These are phyloP conservation scores for Selenia dentaria DNA, from an alignment of 2,888 invertebrate genomes.

Conservation along the genomic window DNA sequence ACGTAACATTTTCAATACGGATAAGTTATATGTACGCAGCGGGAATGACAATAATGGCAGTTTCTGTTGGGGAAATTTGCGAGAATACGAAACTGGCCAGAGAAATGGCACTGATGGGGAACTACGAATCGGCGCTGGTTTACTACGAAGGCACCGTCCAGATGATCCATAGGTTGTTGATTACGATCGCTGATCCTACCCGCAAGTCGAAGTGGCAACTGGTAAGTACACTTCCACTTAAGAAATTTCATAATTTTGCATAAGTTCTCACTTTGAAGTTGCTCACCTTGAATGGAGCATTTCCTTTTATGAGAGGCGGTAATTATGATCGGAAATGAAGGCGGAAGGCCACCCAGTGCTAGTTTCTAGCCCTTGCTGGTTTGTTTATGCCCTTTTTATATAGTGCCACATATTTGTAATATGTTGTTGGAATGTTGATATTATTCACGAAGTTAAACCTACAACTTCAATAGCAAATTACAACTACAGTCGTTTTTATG, in stretches of 20 bases:
- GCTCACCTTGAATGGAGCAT: constrained; percentile 71
- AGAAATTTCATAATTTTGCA: constrained; percentile 32
- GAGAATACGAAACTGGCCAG: constrained; percentile 97
- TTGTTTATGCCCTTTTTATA: constrained; percentile 24
- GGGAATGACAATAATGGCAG: constrained; percentile 93
- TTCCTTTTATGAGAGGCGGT: constrained; percentile 70
- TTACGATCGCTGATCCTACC: constrained; percentile 91
- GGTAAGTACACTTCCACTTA: constrained; percentile 78
- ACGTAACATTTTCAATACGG: constrained; percentile 57
- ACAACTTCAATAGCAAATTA: no score
- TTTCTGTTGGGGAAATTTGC: constrained; percentile 95
- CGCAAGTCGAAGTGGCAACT: constrained; percentile 95
- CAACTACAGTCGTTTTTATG: no score
- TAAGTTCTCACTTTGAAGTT: constrained; percentile 37
- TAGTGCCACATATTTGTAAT: neutral
- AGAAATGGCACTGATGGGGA: constrained; percentile 97
- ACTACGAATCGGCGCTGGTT: constrained; percentile 97
- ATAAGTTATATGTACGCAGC: constrained; percentile 79
- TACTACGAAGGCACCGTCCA: constrained; percentile 97
- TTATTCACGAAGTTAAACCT: no score
- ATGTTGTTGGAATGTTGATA: no score
- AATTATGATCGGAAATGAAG: constrained; percentile 65
- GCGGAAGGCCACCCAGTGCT: constrained; percentile 68
- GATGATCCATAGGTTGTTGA: constrained; percentile 93
- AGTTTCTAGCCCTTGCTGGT: constrained; percentile 39